phyloP scores from a whole-genome alignment of 1,140 invertebrate genomes.

The Pogonus chalceus region DNA sequence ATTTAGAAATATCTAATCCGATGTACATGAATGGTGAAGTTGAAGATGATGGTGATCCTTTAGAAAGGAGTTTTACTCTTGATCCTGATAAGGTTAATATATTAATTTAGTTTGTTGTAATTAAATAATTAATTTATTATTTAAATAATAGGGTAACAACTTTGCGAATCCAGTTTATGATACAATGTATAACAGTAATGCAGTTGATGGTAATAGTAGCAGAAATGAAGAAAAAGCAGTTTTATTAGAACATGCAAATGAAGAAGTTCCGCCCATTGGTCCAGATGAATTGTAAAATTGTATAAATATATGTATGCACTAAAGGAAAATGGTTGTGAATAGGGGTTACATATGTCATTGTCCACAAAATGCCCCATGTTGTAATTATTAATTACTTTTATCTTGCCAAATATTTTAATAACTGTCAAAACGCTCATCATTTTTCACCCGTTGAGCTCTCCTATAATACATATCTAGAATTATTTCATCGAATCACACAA shows the following conservation, averaged over 20 bases:
- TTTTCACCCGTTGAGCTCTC: too few species aligned
- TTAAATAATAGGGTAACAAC: conserved; percentile 46
- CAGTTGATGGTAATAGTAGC: conserved; percentile 36
- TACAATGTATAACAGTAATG: conserved; percentile 49
- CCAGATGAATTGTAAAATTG: conserved; percentile 20
- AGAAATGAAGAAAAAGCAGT: conserved; percentile 46
- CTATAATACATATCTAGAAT: too few species aligned
- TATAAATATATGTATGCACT: not conserved
- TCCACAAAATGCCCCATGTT: not conserved
- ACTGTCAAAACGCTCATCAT: too few species aligned
- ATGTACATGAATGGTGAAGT: conserved; percentile 65
- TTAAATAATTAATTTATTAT: conserved; percentile 4
- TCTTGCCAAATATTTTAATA: too few species aligned
- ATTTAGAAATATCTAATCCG: conserved; percentile 70
- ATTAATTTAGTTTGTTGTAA: conserved; percentile 9
- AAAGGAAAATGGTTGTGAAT: not conserved
- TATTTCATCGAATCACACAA: too few species aligned
- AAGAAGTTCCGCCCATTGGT: conserved; percentile 26
- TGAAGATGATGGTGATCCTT: conserved; percentile 49
- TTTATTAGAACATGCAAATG: conserved; percentile 33
- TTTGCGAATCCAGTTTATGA: conserved; percentile 82
- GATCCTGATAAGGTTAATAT: conserved; percentile 47
- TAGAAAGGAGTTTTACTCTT: conserved; percentile 40
- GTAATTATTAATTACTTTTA: not conserved
- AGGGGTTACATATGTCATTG: conserved; percentile 19